Evolutionary conservation across 2,113 vertebrate genomes (phyloP).

Genomic region (Ictidomys tridecemlineatus): DNA sequence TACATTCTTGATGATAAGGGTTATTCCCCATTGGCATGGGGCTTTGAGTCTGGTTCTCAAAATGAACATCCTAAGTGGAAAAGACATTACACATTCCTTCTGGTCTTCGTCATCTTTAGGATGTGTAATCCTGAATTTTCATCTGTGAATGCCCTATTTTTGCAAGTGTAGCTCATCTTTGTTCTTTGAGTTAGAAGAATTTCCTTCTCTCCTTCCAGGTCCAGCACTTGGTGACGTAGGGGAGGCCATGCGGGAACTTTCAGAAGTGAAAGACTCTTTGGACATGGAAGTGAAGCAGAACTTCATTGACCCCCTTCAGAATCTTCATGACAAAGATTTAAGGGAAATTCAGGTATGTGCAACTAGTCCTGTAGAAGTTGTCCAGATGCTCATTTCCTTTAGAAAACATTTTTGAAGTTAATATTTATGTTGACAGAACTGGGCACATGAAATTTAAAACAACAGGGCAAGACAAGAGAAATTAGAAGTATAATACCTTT

Average conservation of each 20-base stretch:
- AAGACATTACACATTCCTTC: neutral
- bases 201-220: constrained; percentile 86
- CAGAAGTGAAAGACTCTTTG: constrained; percentile 97
- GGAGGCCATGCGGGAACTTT: constrained; percentile 96
- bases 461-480: neutral
- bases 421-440: neutral
- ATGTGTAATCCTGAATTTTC: neutral
- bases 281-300: constrained; percentile 99
- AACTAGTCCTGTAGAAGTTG: neutral
- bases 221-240: constrained; percentile 94
- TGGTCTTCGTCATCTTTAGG: neutral
- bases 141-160: neutral
- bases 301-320: constrained; percentile 98
- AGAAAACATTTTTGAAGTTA: neutral
- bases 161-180: neutral
- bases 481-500: neutral
- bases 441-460: neutral
- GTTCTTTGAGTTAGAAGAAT: constrained; percentile 12
- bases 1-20: neutral
- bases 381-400: neutral
- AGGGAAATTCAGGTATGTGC: constrained; percentile 96
- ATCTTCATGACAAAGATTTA: constrained; percentile 98
- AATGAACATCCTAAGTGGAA: neutral
- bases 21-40: too few species aligned
- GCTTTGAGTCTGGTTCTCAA: neutral